phyloP scores from a whole-genome alignment of 2,888 invertebrate genomes.

The Limenitis camilla region DNA sequence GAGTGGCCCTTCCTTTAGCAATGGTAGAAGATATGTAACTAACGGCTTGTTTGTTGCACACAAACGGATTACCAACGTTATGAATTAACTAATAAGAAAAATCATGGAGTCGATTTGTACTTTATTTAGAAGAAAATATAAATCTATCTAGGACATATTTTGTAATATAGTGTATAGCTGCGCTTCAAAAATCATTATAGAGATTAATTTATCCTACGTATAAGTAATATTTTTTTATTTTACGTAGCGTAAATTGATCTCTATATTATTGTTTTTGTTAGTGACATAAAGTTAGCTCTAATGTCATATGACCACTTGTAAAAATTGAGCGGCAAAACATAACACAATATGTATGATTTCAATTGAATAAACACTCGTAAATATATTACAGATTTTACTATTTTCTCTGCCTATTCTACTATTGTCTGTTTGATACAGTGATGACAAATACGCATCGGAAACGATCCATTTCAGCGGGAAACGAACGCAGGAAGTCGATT shows the following conservation, averaged over 20 bases:
- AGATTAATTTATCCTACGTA: no score
- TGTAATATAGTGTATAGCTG: no score
- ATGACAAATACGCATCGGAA: constrained; percentile 73
- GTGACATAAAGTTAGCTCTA: no score
- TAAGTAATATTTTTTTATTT: no score
- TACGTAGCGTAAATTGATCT: no score
- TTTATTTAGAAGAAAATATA: not conserved
- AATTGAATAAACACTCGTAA: no score
- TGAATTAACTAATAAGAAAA: constrained; percentile 27
- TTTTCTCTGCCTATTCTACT: not conserved
- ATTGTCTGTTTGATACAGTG: constrained; percentile 45
- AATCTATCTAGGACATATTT: no score
- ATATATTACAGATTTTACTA: not conserved
- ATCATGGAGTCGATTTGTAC: constrained; percentile 25
- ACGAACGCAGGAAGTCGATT: constrained; percentile 69
- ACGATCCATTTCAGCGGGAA: constrained; percentile 73
- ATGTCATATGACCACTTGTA: no score
- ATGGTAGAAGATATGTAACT: constrained; percentile 32
- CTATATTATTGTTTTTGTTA: no score
- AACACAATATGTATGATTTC: no score
- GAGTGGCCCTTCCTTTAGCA: constrained; percentile 26
- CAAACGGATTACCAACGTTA: constrained; percentile 43
- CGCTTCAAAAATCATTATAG: no score
- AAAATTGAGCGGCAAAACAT: no score
- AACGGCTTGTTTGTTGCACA: constrained; percentile 41